These are phyloP conservation scores for Axis porcinus DNA, from an alignment of 2,113 vertebrate species.

Conservation along the genomic window DNA sequence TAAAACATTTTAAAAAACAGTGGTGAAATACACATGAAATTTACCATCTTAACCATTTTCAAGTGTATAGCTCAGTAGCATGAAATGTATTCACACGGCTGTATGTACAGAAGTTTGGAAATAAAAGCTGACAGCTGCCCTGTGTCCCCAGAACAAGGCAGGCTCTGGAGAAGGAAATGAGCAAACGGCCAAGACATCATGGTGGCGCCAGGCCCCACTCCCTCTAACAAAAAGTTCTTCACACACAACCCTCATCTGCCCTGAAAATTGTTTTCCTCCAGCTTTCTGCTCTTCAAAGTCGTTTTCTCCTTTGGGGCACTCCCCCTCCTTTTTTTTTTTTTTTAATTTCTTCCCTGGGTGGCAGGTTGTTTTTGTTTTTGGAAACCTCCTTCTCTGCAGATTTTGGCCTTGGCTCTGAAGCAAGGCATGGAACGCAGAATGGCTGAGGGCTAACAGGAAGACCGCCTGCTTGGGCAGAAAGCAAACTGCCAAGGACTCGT, in stretches of 20 bases:
- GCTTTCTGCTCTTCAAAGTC: background rate
- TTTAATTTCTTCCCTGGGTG: background rate
- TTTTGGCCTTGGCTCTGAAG: background rate
- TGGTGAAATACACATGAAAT: background rate
- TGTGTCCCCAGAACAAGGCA: background rate
- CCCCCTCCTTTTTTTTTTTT: background rate
- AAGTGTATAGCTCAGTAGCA: background rate
- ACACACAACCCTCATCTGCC: rapidly evolving
- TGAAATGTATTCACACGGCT: background rate
- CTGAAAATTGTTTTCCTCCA: background rate
- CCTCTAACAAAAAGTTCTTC: background rate
- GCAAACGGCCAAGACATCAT: background rate
- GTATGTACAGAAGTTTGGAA: background rate
- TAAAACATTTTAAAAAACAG: background rate
- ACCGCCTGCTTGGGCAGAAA: conserved; percentile 2
- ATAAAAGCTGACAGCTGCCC: background rate
- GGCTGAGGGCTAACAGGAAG: background rate
- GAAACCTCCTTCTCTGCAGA: background rate
- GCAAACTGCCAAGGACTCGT: conserved; percentile 16
- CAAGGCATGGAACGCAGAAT: background rate
- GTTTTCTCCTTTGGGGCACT: background rate
- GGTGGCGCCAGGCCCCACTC: background rate
- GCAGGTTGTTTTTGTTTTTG: background rate
- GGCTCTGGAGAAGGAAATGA: background rate
- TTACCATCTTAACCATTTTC: background rate